Percentiles rank a stretch among this genome's conserved stretches.
phyloP scores from a whole-genome alignment of 2,113 vertebrate species.

The Sceloporus tristichus region DNA sequence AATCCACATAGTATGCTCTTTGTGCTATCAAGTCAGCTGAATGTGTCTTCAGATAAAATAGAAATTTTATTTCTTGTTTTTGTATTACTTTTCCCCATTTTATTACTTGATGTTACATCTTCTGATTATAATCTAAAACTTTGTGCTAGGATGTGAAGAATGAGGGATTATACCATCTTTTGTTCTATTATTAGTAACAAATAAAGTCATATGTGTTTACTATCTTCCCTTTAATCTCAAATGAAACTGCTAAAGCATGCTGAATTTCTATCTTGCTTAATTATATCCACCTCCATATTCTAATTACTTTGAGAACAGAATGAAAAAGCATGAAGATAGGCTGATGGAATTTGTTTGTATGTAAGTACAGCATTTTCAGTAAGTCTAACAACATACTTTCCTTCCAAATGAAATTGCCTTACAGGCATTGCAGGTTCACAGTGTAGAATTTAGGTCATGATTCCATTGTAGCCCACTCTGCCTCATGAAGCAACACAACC shows the following conservation, averaged over 20 bases:
- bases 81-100: constrained; percentile 16
- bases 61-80: constrained; percentile 36
- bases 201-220: neutral
- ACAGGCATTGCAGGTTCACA: neutral
- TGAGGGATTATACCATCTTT: constrained; percentile 3
- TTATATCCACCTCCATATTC: constrained; percentile 6
- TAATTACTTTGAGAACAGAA: neutral
- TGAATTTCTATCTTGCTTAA: constrained; percentile 4
- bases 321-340: neutral
- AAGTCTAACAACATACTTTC: neutral
- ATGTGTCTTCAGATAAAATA: constrained; percentile 12
- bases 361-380: neutral
- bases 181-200: constrained; percentile 9
- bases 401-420: neutral
- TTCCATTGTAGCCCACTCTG: too few species aligned
- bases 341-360: constrained; percentile 3
- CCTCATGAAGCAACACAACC: too few species aligned
- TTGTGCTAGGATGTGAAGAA: neutral
- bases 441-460: neutral
- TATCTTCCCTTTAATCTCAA: constrained; percentile 9
- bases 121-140: constrained; percentile 23
- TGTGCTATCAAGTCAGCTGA: neutral
- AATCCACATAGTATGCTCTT: constrained; percentile 3
- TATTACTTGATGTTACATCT: constrained; percentile 20
- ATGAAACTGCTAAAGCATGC: constrained; percentile 3